These are phyloP conservation scores for Chloroclystis v-ata DNA, from an alignment of 2,888 invertebrate genomes.

Conservation along the genomic window DNA sequence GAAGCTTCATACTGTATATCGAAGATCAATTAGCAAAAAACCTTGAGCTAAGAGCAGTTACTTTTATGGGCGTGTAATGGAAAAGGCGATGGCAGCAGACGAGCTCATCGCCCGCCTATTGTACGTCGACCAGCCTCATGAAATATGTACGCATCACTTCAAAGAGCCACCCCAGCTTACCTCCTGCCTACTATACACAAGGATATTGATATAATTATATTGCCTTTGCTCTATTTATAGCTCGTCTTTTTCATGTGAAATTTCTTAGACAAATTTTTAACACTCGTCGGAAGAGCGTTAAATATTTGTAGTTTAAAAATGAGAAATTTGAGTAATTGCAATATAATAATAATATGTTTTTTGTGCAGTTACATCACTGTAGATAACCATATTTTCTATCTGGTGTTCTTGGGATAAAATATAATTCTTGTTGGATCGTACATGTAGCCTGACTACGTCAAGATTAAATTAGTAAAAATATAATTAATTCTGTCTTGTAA, in stretches of 20 bases:
- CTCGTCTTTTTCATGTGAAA: background rate
- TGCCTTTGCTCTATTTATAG: background rate
- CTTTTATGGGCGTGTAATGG: slow-evolving; percentile 33
- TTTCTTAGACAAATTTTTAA: too few relatives aligned
- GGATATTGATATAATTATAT: slow-evolving; percentile 30
- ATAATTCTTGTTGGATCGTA: too few relatives aligned
- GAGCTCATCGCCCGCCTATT: slow-evolving; percentile 72
- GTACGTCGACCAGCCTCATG: slow-evolving; percentile 66
- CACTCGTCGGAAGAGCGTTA: too few relatives aligned
- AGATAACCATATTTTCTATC: too few relatives aligned
- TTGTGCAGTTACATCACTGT: too few relatives aligned
- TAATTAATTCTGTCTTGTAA: too few relatives aligned
- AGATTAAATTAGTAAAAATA: too few relatives aligned
- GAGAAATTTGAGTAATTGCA: too few relatives aligned
- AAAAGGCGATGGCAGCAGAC: slow-evolving; percentile 54
- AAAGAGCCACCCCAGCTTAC: slow-evolving; percentile 53
- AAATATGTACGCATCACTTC: slow-evolving; percentile 68
- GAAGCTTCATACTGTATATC: slow-evolving; percentile 10
- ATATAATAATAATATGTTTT: too few relatives aligned
- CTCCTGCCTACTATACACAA: slow-evolving; percentile 31
- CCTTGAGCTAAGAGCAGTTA: slow-evolving; percentile 12
- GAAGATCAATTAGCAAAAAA: slow-evolving; percentile 18
- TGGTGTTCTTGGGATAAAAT: too few relatives aligned
- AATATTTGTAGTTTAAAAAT: too few relatives aligned
- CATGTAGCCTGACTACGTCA: too few relatives aligned